Evolutionary conservation across 2,797 vertebrate genomes (phyloP).

Genomic region (Anguilla marmorata): DNA sequence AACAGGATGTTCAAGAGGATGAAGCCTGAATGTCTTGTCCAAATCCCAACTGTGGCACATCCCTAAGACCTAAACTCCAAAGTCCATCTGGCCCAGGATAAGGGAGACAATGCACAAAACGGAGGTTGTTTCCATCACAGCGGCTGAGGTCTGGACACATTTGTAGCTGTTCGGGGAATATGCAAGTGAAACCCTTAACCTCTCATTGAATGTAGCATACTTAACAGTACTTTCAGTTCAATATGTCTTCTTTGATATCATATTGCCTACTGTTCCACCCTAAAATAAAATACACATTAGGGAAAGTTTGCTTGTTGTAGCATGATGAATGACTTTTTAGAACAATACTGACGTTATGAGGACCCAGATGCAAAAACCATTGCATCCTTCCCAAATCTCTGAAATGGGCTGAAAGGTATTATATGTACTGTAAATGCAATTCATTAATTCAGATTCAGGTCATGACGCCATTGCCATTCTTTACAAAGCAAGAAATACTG

Average conservation of each 20-base stretch:
- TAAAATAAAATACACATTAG: neutral
- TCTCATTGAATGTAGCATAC: slow-evolving; percentile 9
- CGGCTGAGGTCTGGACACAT: slow-evolving; percentile 42
- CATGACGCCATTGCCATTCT: neutral
- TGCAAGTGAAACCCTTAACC: slow-evolving; percentile 37
- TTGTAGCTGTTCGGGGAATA: slow-evolving; percentile 46
- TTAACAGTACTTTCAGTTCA: too few species aligned
- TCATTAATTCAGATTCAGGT: neutral
- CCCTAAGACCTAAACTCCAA: slow-evolving; percentile 39
- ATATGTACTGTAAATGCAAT: slow-evolving; percentile 15
- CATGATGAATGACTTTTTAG: neutral
- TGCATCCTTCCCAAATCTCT: neutral
- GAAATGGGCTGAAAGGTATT: too few species aligned
- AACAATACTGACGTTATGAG: neutral
- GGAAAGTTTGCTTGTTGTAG: neutral
- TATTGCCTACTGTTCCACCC: slow-evolving; percentile 20
- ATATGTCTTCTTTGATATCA: neutral
- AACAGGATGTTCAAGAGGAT: slow-evolving; percentile 23
- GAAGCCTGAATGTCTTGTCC: slow-evolving; percentile 42
- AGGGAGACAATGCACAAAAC: slow-evolving; percentile 49
- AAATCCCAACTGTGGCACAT: slow-evolving; percentile 61
- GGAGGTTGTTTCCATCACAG: slow-evolving; percentile 59
- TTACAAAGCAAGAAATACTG: neutral
- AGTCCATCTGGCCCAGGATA: slow-evolving; percentile 51
- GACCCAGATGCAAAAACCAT: neutral